Evolutionary conservation across 2,797 vertebrate genomes (phyloP).

Genomic region (Orestias chungarensis): DNA sequence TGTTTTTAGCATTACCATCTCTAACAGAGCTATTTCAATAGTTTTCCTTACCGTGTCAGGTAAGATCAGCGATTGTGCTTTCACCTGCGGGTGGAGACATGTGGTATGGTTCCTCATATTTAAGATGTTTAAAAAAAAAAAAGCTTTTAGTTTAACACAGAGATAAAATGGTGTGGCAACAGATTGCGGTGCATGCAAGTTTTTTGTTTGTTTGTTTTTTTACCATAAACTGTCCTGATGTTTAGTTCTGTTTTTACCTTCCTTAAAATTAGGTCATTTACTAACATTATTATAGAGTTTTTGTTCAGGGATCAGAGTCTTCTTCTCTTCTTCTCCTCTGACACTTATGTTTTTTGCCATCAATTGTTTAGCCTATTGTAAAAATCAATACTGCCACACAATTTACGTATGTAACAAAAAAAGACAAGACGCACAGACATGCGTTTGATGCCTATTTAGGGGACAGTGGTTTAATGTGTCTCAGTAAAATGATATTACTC

Average conservation of each 20-base stretch:
- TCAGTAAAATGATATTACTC: conserved; percentile 62
- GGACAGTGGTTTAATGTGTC: conserved; percentile 44
- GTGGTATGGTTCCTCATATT: background rate
- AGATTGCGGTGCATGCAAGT: background rate
- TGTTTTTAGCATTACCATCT: background rate
- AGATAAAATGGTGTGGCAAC: background rate
- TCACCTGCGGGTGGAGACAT: background rate
- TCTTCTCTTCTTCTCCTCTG: too few relatives aligned
- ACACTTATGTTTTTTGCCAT: too few relatives aligned
- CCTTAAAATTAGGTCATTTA: background rate
- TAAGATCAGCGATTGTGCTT: background rate
- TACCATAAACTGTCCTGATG: background rate
- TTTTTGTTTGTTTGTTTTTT: background rate
- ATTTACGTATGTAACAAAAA: background rate
- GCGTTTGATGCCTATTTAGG: conserved; percentile 40
- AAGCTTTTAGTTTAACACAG: background rate
- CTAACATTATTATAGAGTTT: background rate
- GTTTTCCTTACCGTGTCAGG: background rate
- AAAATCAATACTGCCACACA: conserved; percentile 3
- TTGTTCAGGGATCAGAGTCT: too few relatives aligned
- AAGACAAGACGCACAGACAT: background rate
- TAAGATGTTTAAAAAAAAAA: background rate
- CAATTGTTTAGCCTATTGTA: background rate
- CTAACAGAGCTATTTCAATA: background rate
- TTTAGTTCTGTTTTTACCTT: background rate